Evolutionary conservation across 1,140 invertebrate genomes (phyloP).

Genomic region (Bactericera cockerelli): DNA sequence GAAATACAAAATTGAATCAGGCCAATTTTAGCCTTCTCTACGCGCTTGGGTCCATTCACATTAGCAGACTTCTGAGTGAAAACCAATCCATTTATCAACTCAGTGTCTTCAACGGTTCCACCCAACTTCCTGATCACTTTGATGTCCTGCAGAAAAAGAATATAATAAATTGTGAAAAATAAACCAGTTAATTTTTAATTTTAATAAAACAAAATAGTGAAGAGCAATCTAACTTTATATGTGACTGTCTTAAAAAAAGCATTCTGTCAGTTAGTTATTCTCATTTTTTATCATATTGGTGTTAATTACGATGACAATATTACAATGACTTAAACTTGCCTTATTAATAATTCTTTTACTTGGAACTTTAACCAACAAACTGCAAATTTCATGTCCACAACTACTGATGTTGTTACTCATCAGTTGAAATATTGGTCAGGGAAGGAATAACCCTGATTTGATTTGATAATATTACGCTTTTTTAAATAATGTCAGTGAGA

Average conservation of each 20-base stretch:
- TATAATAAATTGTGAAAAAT: background rate
- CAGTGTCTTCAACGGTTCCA: constrained; percentile 95
- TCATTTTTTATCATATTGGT: background rate
- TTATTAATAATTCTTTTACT: too few species aligned
- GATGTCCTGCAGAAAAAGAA: constrained; percentile 47
- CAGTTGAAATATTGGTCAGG: too few species aligned
- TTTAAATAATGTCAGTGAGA: too few species aligned
- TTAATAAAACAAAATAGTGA: constrained; percentile 11
- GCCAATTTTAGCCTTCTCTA: constrained; percentile 98
- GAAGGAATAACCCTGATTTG: too few species aligned
- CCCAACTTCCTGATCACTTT: constrained; percentile 93
- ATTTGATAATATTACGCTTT: too few species aligned
- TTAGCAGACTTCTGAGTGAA: constrained; percentile 81
- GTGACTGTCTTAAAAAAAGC: background rate
- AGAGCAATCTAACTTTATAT: constrained; percentile 10
- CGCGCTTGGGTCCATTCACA: constrained; percentile 74
- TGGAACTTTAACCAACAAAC: too few species aligned
- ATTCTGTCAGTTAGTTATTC: background rate
- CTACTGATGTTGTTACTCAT: too few species aligned
- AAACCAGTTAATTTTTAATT: background rate
- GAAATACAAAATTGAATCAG: constrained; percentile 99
- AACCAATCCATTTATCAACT: constrained; percentile 87
- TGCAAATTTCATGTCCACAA: too few species aligned
- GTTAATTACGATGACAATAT: too few species aligned
- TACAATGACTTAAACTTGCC: too few species aligned